Conservation (phyloP, 2,113 vertebrate genomes). For the Takifugu flavidus region DNA sequence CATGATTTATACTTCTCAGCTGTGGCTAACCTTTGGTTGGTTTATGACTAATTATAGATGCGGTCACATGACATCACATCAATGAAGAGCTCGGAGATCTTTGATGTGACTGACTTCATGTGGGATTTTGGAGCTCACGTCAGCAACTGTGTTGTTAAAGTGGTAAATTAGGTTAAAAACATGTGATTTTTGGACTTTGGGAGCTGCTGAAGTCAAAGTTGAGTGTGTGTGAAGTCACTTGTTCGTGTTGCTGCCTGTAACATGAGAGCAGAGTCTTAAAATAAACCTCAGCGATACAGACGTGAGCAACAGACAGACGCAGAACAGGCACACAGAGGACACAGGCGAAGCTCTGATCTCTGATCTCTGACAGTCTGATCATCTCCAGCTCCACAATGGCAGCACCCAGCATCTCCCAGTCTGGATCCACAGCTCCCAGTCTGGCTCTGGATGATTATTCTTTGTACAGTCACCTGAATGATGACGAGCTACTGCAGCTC, state of each 20-base stretch:
- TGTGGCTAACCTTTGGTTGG: too few species aligned
- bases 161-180: too few species aligned
- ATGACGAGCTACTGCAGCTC: slow-evolving; percentile 88
- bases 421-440: slow-evolving; percentile 10
- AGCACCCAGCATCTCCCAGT: slow-evolving; percentile 14
- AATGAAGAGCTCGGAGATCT: too few species aligned
- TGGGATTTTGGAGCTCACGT: neutral
- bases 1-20: too few species aligned
- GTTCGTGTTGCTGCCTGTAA: neutral
- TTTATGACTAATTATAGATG: too few species aligned
- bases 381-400: slow-evolving; percentile 46
- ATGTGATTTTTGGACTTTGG: too few species aligned
- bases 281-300: slow-evolving; percentile 23
- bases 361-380: neutral
- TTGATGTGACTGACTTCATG: too few species aligned
- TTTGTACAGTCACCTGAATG: slow-evolving; percentile 83
- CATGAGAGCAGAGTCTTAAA: slow-evolving; percentile 27
- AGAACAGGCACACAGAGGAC: too few species aligned
- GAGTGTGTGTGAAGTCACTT: neutral
- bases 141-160: too few species aligned
- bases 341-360: neutral
- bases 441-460: slow-evolving; percentile 85
- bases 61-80: too few species aligned
- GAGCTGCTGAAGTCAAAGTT: too few species aligned
- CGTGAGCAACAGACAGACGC: neutral